Evolutionary conservation across 2,888 invertebrate species (phyloP), one percentile per base, ranked within the genome.

Genomic region (Volucella zonaria): DNA sequence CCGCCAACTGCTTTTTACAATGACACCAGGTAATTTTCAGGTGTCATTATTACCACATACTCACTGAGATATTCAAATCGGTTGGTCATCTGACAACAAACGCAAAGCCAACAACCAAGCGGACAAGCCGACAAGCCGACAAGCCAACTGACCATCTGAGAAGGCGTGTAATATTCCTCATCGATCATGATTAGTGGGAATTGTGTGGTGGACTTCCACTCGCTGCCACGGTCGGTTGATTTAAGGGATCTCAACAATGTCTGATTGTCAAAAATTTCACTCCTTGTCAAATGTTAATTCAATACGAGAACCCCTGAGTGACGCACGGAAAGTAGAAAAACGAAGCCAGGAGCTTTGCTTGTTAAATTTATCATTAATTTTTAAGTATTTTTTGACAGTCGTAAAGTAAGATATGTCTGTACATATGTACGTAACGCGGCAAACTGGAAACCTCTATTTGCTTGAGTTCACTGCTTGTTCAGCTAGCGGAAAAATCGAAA

Each of bases 151-250:
- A 51, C 58, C 47, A 42, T 56, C 59, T 56, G 62, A 73, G 76
- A 45, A 77, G 80, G 80, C 76, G 61, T 85, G 73, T 85, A 80
- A 85, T 85, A 77, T 85, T 18, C 58, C 59, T 76, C 85, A 85
- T 85, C 81, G 85, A 85, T 85, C 85, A 85, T 85, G 81, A 85
- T 85, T 85, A 85, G 80, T 77, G 67, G 45, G 81, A 85, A 85
- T 85, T 85, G 80, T 85, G 56, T 40, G 64, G 42, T 43, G 66
- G 64, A 51, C 49, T 76, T 77, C 43, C 58, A 51, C 58, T 70
- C 38, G 38, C 59, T 54, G 73, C 66, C 45, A 43, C 59, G 79
- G 75, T 79, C 51, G 66, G 83, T 71, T 79, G 79, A 83, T 79
- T 83, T 83, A 75, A 66, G 83, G 66, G 70, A 73, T 85, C 81